Conservation (phyloP, 1,140 invertebrate genomes). For the Euwallacea similis region DNA sequence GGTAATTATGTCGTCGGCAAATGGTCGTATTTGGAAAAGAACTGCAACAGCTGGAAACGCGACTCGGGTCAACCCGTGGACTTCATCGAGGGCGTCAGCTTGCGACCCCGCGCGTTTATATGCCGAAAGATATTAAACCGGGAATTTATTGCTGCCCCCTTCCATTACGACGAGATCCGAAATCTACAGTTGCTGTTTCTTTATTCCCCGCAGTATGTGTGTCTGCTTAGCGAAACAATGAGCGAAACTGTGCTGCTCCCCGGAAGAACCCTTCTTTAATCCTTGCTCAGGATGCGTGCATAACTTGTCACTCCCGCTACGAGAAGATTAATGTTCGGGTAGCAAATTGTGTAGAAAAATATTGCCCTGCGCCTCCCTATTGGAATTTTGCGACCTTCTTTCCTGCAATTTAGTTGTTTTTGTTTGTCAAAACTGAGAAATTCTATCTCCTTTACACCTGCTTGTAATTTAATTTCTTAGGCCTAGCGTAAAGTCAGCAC, state of each 20-base stretch:
- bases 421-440: slow-evolving; percentile 11
- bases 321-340: slow-evolving; percentile 53
- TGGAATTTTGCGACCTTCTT: slow-evolving; percentile 11
- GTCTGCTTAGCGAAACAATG: slow-evolving; percentile 31
- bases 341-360: slow-evolving; percentile 57
- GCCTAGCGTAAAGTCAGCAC: too few species aligned
- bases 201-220: slow-evolving; percentile 43
- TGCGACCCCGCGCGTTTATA: slow-evolving; percentile 49
- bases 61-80: slow-evolving; percentile 46
- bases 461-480: too few species aligned
- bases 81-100: slow-evolving; percentile 52
- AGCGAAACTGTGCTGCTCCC: slow-evolving; percentile 26
- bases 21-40: slow-evolving; percentile 36
- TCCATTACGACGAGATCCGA: slow-evolving; percentile 10
- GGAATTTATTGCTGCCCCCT: slow-evolving; percentile 49
- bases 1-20: slow-evolving; percentile 49
- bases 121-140: slow-evolving; percentile 52
- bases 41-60: slow-evolving; percentile 32
- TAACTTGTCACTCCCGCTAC: slow-evolving; percentile 44
- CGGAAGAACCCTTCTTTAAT: slow-evolving; percentile 41
- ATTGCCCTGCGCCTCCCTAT: slow-evolving; percentile 36
- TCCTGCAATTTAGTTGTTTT: slow-evolving; percentile 17
- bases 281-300: slow-evolving; percentile 44
- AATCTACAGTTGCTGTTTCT: slow-evolving; percentile 52
- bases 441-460: background rate